Percentiles rank a stretch among this genome's conserved stretches.
These are phyloP conservation scores for Chelidonichthys spinosus DNA, from an alignment of 2,797 vertebrate genomes.

Conservation along the genomic window DNA sequence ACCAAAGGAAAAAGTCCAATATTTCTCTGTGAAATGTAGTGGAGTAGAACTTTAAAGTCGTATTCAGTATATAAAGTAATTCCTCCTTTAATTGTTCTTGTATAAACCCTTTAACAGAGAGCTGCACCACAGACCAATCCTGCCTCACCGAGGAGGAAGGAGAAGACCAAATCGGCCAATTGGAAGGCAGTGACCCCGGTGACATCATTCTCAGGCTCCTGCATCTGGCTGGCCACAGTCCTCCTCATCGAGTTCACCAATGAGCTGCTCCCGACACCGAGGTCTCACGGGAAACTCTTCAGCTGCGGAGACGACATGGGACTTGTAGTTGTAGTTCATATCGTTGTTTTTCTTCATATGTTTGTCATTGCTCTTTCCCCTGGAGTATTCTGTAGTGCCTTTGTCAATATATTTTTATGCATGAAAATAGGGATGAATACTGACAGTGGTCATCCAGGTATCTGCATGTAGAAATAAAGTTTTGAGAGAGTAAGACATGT, in stretches of 20 bases:
- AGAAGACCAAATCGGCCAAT: slow-evolving; percentile 63
- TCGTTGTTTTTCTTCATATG: slow-evolving; percentile 45
- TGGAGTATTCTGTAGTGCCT: slow-evolving; percentile 74
- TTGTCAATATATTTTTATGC: slow-evolving; percentile 78
- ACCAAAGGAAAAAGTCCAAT: not conserved
- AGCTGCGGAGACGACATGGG: slow-evolving; percentile 26
- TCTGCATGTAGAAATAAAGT: slow-evolving; percentile 81
- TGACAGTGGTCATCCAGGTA: slow-evolving; percentile 60
- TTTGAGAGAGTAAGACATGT: slow-evolving; percentile 57
- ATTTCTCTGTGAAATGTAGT: not conserved
- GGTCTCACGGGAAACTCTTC: slow-evolving; percentile 14
- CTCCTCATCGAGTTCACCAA: slow-evolving; percentile 76
- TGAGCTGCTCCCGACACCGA: slow-evolving; percentile 50
- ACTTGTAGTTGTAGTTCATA: slow-evolving; percentile 54
- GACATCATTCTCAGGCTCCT: slow-evolving; percentile 81
- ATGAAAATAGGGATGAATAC: slow-evolving; percentile 66
- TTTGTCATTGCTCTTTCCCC: slow-evolving; percentile 43
- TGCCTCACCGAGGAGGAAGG: slow-evolving; percentile 76
- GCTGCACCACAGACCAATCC: slow-evolving; percentile 73
- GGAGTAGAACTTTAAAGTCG: not conserved
- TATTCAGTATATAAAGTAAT: no score
- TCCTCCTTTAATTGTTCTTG: not conserved
- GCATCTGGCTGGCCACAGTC: slow-evolving; percentile 71
- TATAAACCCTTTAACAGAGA: slow-evolving; percentile 46
- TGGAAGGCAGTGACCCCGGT: slow-evolving; percentile 64